Percentiles rank a stretch among this genome's conserved stretches.
Evolutionary conservation across 1,140 invertebrate genomes (phyloP).

Genomic region (Dolichoris vasculosae): DNA sequence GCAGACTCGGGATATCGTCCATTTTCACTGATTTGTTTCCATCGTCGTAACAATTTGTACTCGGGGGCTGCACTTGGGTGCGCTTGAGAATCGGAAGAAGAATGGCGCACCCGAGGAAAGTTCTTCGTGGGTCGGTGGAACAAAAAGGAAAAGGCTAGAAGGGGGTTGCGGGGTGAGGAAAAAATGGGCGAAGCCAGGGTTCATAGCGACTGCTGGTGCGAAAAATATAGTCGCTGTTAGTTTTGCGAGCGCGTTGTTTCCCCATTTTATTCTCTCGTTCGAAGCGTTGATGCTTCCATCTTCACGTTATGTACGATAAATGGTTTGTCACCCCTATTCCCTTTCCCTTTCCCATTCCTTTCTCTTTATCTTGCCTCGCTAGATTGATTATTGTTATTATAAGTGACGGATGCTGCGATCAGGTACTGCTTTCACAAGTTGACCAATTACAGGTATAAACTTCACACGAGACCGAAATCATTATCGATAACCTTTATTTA

Average conservation of each 20-base stretch:
- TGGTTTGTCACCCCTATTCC: neutral
- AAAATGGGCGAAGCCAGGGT: constrained; percentile 3
- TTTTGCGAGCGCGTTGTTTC: neutral
- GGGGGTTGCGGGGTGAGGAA: neutral
- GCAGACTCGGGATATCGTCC: neutral
- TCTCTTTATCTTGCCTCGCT: constrained; percentile 2
- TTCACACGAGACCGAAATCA: neutral
- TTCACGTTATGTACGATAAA: constrained; percentile 43
- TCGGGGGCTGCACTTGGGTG: neutral
- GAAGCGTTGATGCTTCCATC: constrained; percentile 10
- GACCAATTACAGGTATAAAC: neutral
- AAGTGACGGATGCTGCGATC: neutral
- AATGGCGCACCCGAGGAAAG: neutral
- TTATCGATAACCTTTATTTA: neutral
- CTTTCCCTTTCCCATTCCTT: neutral
- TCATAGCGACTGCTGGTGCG: neutral
- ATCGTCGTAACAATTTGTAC: constrained; percentile 29
- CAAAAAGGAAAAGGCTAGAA: neutral
- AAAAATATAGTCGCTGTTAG: constrained; percentile 45
- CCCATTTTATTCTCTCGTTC: neutral
- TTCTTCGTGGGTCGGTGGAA: neutral
- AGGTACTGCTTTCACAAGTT: neutral
- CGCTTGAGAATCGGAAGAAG: constrained; percentile 25
- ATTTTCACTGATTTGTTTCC: constrained; percentile 30
- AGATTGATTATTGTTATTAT: constrained; percentile 26